Conservation (phyloP, 2,113 vertebrate genomes). For the Ictalurus punctatus region DNA sequence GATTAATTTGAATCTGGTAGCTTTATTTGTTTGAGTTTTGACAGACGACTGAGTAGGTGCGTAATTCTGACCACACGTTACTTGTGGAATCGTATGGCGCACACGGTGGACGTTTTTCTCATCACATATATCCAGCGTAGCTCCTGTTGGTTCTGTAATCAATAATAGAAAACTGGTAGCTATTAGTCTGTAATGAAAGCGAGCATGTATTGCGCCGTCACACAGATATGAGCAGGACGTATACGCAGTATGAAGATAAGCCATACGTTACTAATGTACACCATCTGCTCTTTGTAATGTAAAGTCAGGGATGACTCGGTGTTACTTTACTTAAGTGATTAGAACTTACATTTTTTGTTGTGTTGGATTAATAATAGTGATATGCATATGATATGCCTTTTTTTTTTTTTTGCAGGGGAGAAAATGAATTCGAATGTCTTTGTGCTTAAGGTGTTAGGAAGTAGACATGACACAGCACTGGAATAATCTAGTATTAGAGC, state of each 20-base stretch:
- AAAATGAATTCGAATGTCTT: not conserved
- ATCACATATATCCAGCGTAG: not conserved
- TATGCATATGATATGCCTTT: not conserved
- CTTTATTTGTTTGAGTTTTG: not conserved
- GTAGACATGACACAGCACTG: not conserved
- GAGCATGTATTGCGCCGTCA: not conserved
- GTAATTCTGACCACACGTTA: not conserved
- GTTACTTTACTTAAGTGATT: not conserved
- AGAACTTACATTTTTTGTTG: not conserved
- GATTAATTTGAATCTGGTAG: not conserved
- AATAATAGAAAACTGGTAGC: slow-evolving; percentile 26
- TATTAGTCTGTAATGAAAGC: slow-evolving; percentile 11
- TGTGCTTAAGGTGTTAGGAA: not conserved
- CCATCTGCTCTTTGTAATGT: slow-evolving; percentile 38
- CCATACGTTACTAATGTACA: slow-evolving; percentile 27
- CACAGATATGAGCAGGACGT: slow-evolving; percentile 22
- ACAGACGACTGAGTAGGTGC: not conserved
- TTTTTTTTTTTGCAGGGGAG: not conserved
- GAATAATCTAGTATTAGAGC: not conserved
- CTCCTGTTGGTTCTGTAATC: slow-evolving; percentile 17
- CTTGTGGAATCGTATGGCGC: not conserved
- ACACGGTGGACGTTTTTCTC: not conserved
- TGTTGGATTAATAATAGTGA: not conserved
- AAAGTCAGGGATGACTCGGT: not conserved
- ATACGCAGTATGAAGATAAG: slow-evolving; percentile 35